A percentile compares a stretch with the other conserved stretches of the same genome.
These are phyloP conservation scores for Xiphophorus maculatus DNA, from an alignment of 2,113 vertebrate species.

Conservation along the genomic window DNA sequence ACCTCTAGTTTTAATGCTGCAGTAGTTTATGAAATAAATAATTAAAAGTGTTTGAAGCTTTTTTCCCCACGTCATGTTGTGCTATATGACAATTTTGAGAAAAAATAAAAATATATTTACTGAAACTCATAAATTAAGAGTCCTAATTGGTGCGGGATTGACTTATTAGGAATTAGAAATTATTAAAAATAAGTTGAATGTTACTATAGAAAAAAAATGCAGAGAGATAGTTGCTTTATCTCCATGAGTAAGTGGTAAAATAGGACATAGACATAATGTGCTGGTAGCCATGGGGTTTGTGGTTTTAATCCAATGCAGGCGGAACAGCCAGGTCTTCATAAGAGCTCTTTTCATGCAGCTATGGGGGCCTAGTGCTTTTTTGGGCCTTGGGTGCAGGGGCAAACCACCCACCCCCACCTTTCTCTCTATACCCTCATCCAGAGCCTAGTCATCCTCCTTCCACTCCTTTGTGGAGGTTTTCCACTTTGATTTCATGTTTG, in stretches of 20 bases:
- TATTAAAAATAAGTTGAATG: not conserved
- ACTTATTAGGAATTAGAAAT: not conserved
- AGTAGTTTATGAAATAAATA: not conserved
- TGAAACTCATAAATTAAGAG: not conserved
- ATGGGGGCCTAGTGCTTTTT: slow-evolving; percentile 61
- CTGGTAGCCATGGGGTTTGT: slow-evolving; percentile 61
- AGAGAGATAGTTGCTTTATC: slow-evolving; percentile 19
- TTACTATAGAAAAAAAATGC: not conserved
- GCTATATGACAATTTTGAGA: not conserved
- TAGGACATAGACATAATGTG: slow-evolving; percentile 51
- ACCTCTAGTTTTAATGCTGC: not conserved
- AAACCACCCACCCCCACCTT: slow-evolving; percentile 28
- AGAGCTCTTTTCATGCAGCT: slow-evolving; percentile 72
- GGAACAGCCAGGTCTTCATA: slow-evolving; percentile 78
- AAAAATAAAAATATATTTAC: not conserved
- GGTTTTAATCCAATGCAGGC: slow-evolving; percentile 74
- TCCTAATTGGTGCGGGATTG: not conserved
- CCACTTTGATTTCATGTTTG: slow-evolving; percentile 83
- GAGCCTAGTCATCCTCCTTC: slow-evolving; percentile 72
- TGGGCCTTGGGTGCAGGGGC: slow-evolving; percentile 63
- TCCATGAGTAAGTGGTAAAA: slow-evolving; percentile 62
- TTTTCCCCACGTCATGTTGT: not conserved
- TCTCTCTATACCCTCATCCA: slow-evolving; percentile 39
- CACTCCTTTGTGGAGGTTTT: slow-evolving; percentile 80
- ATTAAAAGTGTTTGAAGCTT: too few relatives aligned